Conservation (phyloP, 2,113 vertebrate genomes). For the Gambusia holbrooki region DNA sequence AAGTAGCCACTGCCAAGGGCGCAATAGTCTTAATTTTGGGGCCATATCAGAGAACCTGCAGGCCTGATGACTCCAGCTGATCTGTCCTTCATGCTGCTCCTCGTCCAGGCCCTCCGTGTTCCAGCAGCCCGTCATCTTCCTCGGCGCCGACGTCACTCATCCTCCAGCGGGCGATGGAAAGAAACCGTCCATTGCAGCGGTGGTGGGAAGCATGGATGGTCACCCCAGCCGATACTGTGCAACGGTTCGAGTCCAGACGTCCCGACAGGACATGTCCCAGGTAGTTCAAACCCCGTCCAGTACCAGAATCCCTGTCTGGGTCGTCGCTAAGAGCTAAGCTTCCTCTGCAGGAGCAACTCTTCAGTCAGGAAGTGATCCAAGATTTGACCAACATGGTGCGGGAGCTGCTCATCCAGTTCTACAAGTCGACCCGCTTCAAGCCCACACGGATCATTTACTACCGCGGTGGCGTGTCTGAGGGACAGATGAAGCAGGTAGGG, state of each 20-base stretch:
- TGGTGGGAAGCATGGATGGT: conserved; percentile 98
- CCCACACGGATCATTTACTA: conserved; percentile 99
- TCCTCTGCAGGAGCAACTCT: conserved; percentile 86
- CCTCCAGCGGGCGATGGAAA: conserved; percentile 96
- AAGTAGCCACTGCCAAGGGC: too few species aligned
- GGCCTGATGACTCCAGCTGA: background rate
- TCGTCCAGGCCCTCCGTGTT: conserved; percentile 92
- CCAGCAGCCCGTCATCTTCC: conserved; percentile 98
- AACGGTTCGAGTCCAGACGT: conserved; percentile 95
- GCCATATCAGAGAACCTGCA: too few species aligned
- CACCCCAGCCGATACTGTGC: conserved; percentile 98
- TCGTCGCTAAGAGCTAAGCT: background rate
- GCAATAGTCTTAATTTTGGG: too few species aligned
- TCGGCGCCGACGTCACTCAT: conserved; percentile 97
- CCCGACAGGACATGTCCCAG: conserved; percentile 94
- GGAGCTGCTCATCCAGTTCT: conserved; percentile 97
- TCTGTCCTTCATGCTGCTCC: background rate
- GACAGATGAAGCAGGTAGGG: conserved; percentile 97
- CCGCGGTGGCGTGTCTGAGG: conserved; percentile 95
- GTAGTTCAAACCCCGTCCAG: conserved; percentile 1
- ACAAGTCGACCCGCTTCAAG: conserved; percentile 98
- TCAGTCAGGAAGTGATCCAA: conserved; percentile 97
- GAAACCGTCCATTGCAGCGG: conserved; percentile 96
- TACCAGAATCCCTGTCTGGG: background rate
- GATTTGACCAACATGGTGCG: conserved; percentile 98